phyloP scores from a whole-genome alignment of 2,113 vertebrate genomes.

The Pyxicephalus adspersus region DNA sequence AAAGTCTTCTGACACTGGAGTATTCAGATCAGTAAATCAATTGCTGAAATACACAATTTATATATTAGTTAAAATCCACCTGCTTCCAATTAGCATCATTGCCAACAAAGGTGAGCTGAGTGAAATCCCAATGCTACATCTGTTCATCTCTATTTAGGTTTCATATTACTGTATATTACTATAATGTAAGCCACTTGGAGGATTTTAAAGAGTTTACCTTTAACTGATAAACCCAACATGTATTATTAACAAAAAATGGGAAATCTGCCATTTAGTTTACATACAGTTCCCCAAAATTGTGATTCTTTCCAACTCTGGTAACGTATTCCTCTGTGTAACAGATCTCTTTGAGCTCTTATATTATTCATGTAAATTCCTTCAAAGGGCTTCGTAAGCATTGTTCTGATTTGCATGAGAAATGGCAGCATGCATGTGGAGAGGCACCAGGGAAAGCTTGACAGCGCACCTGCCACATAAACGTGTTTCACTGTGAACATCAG shows the following conservation, averaged over 20 bases:
- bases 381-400: conserved; percentile 32
- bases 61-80: too few species aligned
- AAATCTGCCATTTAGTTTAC: neutral
- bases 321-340: neutral
- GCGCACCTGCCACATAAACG: conserved; percentile 1
- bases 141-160: too few species aligned
- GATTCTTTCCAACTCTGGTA: neutral
- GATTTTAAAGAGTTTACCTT: neutral
- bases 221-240: neutral
- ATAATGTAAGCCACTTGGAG: too few species aligned
- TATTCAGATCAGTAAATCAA: too few species aligned
- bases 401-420: conserved; percentile 28
- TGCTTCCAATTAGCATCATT: too few species aligned
- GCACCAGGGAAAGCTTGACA: neutral
- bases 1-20: too few species aligned
- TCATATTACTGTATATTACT: too few species aligned
- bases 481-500: neutral
- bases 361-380: conserved; percentile 38
- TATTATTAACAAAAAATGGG: neutral
- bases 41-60: too few species aligned
- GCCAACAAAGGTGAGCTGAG: too few species aligned
- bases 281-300: neutral
- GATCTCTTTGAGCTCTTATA: conserved; percentile 10
- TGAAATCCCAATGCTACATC: too few species aligned
- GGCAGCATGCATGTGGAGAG: neutral